A percentile compares a stretch with the other conserved stretches of the same genome.
These are phyloP conservation scores for Drosophila nebulosa DNA, from an alignment of 1,140 invertebrate species.

Conservation along the genomic window DNA sequence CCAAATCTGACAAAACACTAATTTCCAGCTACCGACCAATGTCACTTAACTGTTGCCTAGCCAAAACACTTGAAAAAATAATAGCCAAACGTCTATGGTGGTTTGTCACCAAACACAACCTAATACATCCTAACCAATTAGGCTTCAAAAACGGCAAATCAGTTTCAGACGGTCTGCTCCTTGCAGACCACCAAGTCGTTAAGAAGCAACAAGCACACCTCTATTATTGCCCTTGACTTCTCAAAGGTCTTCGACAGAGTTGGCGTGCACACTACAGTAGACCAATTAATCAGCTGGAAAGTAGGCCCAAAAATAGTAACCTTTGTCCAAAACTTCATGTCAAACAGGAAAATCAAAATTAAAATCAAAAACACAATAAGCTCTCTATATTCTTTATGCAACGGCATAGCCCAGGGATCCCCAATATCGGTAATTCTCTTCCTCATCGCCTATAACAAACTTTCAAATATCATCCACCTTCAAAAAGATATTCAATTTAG, in stretches of 20 bases:
- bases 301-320: no score
- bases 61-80: neutral
- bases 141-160: no score
- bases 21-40: neutral
- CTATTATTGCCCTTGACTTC: no score
- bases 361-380: no score
- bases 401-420: no score
- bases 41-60: neutral
- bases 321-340: neutral
- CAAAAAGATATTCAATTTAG: neutral
- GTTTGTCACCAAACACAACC: neutral
- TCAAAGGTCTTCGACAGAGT: no score
- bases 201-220: no score
- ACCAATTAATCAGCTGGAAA: neutral
- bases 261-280: neutral
- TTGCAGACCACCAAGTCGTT: no score
- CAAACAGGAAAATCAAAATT: neutral
- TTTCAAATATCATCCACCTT: neutral
- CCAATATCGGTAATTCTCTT: no score
- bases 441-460: no score
- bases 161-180: no score
- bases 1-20: neutral
- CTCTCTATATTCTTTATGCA: no score
- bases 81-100: neutral
- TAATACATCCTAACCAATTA: neutral